Conservation (phyloP, 1,140 invertebrate species). For the Dolichoris vasculosae region DNA sequence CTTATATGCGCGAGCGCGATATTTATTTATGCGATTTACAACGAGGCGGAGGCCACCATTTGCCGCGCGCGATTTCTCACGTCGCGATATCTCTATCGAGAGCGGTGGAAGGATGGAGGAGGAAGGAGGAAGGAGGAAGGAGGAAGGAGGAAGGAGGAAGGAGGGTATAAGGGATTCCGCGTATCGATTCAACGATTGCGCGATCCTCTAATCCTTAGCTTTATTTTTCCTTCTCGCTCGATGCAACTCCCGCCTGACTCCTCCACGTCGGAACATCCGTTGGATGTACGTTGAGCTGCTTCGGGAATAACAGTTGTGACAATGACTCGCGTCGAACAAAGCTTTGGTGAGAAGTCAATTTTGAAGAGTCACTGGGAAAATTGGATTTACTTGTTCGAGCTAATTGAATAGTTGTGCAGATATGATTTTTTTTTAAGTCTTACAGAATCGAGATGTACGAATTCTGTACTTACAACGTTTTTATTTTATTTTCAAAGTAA, state of each 20-base stretch:
- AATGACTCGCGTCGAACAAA: neutral
- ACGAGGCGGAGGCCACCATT: neutral
- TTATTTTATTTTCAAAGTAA: too few species aligned
- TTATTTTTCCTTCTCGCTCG: too few species aligned
- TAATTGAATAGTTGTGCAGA: neutral
- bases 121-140: neutral
- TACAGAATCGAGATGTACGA: too few species aligned
- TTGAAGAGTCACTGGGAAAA: neutral
- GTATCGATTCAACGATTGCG: slow-evolving; percentile 27
- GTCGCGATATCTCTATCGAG: slow-evolving; percentile 21
- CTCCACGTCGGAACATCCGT: too few species aligned
- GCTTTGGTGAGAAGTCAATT: neutral
- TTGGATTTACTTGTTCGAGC: neutral
- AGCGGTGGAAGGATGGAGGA: too few species aligned
- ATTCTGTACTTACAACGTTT: too few species aligned
- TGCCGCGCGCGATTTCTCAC: slow-evolving; percentile 4
- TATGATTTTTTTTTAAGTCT: too few species aligned
- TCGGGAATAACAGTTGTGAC: neutral
- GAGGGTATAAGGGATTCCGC: neutral
- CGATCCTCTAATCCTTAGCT: too few species aligned
- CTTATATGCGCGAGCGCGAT: neutral
- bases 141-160: neutral
- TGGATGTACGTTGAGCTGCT: neutral
- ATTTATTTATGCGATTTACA: slow-evolving; percentile 30
- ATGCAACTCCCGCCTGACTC: too few species aligned